phyloP scores from a whole-genome alignment of 2,113 vertebrate species.

The Pogona vitticeps region DNA sequence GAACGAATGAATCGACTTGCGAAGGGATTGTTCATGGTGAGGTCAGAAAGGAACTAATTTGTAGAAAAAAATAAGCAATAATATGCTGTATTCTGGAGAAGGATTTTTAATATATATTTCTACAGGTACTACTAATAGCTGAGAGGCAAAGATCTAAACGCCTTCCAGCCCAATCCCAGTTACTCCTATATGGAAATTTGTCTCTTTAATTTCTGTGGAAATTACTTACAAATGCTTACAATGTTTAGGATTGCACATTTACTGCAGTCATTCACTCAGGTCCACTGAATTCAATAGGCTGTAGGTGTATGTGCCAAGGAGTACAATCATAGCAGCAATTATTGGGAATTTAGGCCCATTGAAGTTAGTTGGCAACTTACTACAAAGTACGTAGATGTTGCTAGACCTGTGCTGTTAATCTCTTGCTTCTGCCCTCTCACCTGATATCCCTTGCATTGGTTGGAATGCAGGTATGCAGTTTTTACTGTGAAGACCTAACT shows the following conservation, averaged over 20 bases:
- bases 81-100: background rate
- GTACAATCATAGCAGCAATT: background rate
- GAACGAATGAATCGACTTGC: no score
- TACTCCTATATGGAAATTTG: background rate
- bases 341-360: background rate
- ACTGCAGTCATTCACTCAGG: background rate
- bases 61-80: background rate
- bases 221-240: background rate
- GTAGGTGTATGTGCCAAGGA: background rate
- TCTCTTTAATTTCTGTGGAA: background rate
- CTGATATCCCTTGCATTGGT: background rate
- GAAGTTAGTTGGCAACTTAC: background rate
- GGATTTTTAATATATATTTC: background rate
- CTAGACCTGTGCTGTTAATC: no score
- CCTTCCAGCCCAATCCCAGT: background rate
- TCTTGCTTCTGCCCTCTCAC: background rate
- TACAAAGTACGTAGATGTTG: no score
- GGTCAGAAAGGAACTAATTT: background rate
- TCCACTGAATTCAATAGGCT: background rate
- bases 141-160: background rate
- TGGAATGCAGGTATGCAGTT: background rate
- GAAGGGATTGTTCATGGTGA: background rate
- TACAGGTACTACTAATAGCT: background rate
- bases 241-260: background rate
- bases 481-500: background rate